Conservation (phyloP, 2,113 vertebrate genomes). For the Accipiter cooperii region DNA sequence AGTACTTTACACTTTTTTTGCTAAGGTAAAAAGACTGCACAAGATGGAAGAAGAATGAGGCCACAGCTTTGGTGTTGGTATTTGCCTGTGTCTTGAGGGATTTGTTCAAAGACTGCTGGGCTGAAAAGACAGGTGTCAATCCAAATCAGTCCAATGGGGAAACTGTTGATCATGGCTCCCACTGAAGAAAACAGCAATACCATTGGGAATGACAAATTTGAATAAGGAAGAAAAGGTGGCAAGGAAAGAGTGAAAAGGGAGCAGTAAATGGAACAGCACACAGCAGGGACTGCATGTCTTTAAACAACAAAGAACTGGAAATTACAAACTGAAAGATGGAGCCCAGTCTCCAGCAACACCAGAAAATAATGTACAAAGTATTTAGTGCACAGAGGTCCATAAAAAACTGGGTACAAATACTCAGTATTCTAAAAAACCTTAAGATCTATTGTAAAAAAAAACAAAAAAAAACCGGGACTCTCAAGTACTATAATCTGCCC, state of each 20-base stretch:
- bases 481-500: background rate
- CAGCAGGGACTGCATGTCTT: conserved; percentile 17
- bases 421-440: background rate
- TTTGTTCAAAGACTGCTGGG: background rate
- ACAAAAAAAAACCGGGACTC: background rate
- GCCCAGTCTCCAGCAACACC: background rate
- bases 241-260: background rate
- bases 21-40: background rate
- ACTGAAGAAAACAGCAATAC: conserved; percentile 13
- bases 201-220: background rate
- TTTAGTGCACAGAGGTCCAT: background rate
- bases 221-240: conserved; percentile 11
- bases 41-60: background rate
- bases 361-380: background rate
- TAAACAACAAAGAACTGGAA: conserved; percentile 18
- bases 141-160: background rate
- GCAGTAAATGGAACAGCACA: conserved; percentile 19
- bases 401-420: background rate
- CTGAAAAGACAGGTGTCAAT: conserved; percentile 14
- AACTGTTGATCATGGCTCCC: conserved; percentile 10
- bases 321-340: background rate
- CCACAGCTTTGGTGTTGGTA: background rate
- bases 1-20: background rate
- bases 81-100: background rate
- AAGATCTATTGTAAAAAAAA: background rate